These are phyloP conservation scores for Thunnus maccoyii DNA, from an alignment of 2,113 vertebrate genomes.

Conservation along the genomic window DNA sequence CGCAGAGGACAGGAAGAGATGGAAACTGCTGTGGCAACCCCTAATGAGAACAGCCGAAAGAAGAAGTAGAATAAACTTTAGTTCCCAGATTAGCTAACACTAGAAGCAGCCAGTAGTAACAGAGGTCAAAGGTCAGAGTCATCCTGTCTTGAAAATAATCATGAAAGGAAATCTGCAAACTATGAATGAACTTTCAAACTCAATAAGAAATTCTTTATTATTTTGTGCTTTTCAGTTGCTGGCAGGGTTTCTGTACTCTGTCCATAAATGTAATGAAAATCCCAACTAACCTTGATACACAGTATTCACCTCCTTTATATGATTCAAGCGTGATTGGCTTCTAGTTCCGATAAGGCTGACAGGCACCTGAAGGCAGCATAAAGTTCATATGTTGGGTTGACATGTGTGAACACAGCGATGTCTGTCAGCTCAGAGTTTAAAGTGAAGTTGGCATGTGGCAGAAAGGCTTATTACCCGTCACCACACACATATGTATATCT, in stretches of 20 bases:
- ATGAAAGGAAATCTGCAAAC: no score
- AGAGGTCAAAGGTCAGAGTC: background rate
- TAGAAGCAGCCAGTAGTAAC: background rate
- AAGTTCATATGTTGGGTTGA: background rate
- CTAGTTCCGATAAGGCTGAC: constrained; percentile 10
- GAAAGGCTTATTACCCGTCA: background rate
- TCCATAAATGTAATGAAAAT: background rate
- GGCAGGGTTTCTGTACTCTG: background rate
- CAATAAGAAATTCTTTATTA: background rate
- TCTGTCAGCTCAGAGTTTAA: background rate
- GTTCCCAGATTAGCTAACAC: background rate
- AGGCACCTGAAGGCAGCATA: constrained; percentile 14
- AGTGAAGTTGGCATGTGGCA: constrained; percentile 1
- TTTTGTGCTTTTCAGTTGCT: background rate
- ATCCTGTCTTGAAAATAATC: background rate
- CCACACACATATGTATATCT: no score
- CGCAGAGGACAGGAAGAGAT: no score
- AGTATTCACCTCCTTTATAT: background rate
- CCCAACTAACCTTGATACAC: background rate
- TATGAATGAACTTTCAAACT: no score
- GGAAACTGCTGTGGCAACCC: no score
- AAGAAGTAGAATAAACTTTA: no score
- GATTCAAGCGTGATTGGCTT: background rate
- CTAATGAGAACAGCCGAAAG: no score
- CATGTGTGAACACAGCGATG: constrained; percentile 6